A percentile compares a stretch with the other conserved stretches of the same genome.
Conservation (phyloP, 2,888 invertebrate genomes). For the Galeopsomyia nigrocyanea region DNA sequence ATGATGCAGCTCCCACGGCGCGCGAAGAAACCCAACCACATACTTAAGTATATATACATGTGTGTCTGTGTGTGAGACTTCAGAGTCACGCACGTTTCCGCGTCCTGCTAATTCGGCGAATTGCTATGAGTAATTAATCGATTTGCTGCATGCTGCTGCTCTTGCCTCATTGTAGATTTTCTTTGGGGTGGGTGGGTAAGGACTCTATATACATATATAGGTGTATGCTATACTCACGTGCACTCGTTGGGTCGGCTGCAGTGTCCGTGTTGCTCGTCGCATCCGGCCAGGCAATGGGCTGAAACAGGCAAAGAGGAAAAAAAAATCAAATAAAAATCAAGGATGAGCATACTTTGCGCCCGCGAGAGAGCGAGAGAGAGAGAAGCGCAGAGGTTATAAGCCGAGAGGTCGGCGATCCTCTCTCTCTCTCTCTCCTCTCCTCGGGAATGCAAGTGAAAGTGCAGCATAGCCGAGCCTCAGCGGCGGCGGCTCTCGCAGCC, state of each 20-base stretch:
- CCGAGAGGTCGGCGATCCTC: constrained; percentile 33
- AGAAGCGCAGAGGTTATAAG: constrained; percentile 19
- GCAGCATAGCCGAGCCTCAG: constrained; percentile 20
- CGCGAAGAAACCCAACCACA: no score
- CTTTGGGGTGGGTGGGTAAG: constrained; percentile 5
- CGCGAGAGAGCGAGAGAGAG: constrained; percentile 60
- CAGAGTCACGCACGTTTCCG: constrained; percentile 20
- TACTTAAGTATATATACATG: no score
- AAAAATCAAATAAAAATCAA: constrained; percentile 61
- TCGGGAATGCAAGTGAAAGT: constrained; percentile 31
- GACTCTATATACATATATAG: constrained; percentile 17
- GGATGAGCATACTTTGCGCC: constrained; percentile 51
- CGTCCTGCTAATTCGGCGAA: constrained; percentile 6
- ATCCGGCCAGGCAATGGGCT: constrained; percentile 95
- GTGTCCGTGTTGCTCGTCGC: constrained; percentile 90
- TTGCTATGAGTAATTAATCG: no score
- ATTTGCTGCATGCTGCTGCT: no score
- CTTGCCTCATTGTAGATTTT: no score
- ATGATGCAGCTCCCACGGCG: constrained; percentile 1
- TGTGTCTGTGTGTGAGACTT: no score
- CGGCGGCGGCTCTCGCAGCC: neutral
- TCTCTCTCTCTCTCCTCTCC: neutral
- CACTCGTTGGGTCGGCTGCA: constrained; percentile 95
- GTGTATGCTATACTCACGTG: constrained; percentile 82
- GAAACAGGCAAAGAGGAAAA: constrained; percentile 73